Percentiles rank a stretch among this genome's conserved stretches.
phyloP scores from a whole-genome alignment of 2,888 invertebrate species.

The Salticus scenicus region DNA sequence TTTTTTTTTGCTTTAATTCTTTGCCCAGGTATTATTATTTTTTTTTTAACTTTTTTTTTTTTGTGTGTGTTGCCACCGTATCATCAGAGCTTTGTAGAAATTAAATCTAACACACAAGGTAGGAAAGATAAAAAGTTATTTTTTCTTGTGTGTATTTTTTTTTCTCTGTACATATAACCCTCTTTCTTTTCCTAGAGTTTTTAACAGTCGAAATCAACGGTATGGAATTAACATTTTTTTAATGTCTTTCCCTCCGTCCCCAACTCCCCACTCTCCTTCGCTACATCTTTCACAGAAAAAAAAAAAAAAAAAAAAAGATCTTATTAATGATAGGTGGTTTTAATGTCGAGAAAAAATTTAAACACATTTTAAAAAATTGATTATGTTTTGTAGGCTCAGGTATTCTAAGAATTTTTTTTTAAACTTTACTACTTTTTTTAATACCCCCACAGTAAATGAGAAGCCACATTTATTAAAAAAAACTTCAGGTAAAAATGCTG shows the following conservation, averaged over 20 bases:
- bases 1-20: constrained; percentile 38
- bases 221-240: constrained; percentile 67
- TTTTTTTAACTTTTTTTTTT: constrained; percentile 6
- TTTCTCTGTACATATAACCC: constrained; percentile 11
- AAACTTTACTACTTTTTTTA: too few species aligned
- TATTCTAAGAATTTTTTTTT: constrained; percentile 45
- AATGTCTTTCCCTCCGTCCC: neutral
- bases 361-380: constrained; percentile 69
- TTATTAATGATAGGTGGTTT: constrained; percentile 68
- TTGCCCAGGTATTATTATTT: constrained; percentile 48
- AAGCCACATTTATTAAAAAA: constrained; percentile 59
- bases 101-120: constrained; percentile 67
- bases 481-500: constrained; percentile 12
- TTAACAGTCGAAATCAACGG: constrained; percentile 68
- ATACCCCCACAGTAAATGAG: constrained; percentile 45
- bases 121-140: constrained; percentile 34
- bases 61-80: constrained; percentile 53
- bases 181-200: constrained; percentile 48
- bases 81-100: constrained; percentile 65
- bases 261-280: neutral
- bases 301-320: constrained; percentile 43
- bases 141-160: constrained; percentile 10
- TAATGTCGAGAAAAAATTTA: constrained; percentile 38
- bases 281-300: constrained; percentile 1
- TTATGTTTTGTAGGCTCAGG: constrained; percentile 63